A percentile compares a stretch with the other conserved stretches of the same genome.
Conservation (phyloP, 2,797 vertebrate species). For the Cryptoprocta ferox region DNA sequence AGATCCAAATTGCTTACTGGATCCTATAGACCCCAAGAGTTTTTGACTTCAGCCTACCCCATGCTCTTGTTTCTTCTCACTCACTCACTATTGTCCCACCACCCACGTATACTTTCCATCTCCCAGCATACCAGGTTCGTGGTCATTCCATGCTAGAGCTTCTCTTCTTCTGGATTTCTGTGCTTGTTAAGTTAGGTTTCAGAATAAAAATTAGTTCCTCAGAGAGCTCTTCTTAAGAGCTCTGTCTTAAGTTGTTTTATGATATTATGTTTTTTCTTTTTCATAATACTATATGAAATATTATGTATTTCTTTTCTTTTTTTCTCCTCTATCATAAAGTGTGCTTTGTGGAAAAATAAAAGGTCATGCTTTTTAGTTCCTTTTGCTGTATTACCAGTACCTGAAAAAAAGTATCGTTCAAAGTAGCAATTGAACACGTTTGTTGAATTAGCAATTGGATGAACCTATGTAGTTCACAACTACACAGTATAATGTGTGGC, state of each 20-base stretch:
- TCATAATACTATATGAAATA: background rate
- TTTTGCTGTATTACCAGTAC: background rate
- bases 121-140: background rate
- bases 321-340: background rate
- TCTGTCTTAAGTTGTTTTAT: background rate
- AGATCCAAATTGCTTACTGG: background rate
- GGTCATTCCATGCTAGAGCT: background rate
- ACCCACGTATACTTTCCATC: background rate
- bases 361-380: background rate
- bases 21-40: background rate
- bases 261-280: background rate
- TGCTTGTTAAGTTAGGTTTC: background rate
- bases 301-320: background rate
- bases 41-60: background rate
- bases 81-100: background rate
- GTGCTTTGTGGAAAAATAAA: background rate
- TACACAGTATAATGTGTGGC: background rate
- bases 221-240: background rate
- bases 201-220: background rate
- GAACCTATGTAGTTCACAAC: background rate
- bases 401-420: background rate
- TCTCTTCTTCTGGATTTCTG: background rate
- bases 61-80: background rate
- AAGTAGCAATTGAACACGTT: background rate
- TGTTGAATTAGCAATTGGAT: background rate